Base-by-base conservation (phyloP, 1,140 invertebrate species). In the Leptinotarsa defecta region DNA sequence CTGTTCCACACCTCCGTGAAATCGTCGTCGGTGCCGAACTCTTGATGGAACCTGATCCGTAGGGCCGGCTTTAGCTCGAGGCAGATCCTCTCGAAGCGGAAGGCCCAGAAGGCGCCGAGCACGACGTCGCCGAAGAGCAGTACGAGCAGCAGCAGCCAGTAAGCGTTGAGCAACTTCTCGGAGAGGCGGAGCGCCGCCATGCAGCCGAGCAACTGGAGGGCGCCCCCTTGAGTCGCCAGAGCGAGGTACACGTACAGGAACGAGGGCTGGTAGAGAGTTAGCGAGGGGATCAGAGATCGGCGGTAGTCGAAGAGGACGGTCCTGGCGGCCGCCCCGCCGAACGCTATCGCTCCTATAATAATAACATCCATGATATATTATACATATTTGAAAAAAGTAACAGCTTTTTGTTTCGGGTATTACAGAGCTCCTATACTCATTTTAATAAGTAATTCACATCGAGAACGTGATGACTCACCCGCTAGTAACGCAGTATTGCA, bases 31-130 rank as follows among this genome's bases (percentile, higher is more conserved):
- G 86, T 87, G 27, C 91, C 91, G 87, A 96, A 96, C 75, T 93
- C 91, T 82, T 86, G 88, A 77, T 86, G 87, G 61, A 83, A 81
- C 13, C 87, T 84, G 62, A 82, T 75, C 17, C 80, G 89, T 19
- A 96, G 87, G 49, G 90, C 90, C 0, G 92, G 92, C 71, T 89
- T 87, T 19, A 96, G 87, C 76, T 93, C 91, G 64, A 78, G 76
- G 68, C 79, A 80, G 73, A 96, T 91, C 74, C 88, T 89, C 80
- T 94, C 92, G 83, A 94, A 94, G 17, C 93, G 87, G 84, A 95
- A 94, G 73, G 95, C 90, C 94, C 94, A 96, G 78, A 94, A 93
- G n/a, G 95, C 89, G 17, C 95, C 95, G 48, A 96, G 90, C 3
- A 95, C 89, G 1, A 92, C 91, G 89, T 96, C 95, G 27, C 94